phyloP scores from a whole-genome alignment of 2,113 vertebrate species.

The Anser cygnoides region DNA sequence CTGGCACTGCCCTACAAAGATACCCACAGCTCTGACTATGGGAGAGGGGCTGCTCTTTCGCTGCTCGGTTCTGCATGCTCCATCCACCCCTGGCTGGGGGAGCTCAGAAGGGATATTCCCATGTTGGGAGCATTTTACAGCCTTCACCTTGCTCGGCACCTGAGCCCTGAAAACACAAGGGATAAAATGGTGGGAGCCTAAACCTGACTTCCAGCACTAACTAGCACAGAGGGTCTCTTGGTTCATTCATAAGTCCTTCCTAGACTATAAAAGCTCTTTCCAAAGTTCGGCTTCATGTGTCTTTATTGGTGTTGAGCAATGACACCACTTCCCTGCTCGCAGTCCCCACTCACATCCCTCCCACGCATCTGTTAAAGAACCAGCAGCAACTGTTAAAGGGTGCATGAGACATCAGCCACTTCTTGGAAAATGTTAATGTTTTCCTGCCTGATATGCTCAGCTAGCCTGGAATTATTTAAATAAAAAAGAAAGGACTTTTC shows the following conservation, averaged over 20 bases:
- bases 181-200: background rate
- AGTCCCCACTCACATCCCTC: conserved; percentile 3
- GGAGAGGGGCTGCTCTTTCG: background rate
- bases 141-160: background rate
- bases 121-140: background rate
- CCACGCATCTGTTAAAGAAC: conserved; percentile 8
- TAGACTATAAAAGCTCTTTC: background rate
- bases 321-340: conserved; percentile 2
- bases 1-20: background rate
- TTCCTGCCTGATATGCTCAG: conserved; percentile 62
- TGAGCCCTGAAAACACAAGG: background rate
- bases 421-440: conserved; percentile 77
- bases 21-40: background rate
- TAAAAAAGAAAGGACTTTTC: conserved; percentile 42
- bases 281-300: background rate
- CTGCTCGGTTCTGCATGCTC: background rate
- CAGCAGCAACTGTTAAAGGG: conserved; percentile 31
- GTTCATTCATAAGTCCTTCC: background rate
- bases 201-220: background rate
- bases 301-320: conserved; percentile 21
- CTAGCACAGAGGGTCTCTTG: background rate
- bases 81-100: background rate
- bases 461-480: conserved; percentile 45
- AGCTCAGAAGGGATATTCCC: background rate
- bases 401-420: conserved; percentile 13